These are phyloP conservation scores for Lottia scabra DNA, from an alignment of 2,888 invertebrate genomes.

Conservation along the genomic window DNA sequence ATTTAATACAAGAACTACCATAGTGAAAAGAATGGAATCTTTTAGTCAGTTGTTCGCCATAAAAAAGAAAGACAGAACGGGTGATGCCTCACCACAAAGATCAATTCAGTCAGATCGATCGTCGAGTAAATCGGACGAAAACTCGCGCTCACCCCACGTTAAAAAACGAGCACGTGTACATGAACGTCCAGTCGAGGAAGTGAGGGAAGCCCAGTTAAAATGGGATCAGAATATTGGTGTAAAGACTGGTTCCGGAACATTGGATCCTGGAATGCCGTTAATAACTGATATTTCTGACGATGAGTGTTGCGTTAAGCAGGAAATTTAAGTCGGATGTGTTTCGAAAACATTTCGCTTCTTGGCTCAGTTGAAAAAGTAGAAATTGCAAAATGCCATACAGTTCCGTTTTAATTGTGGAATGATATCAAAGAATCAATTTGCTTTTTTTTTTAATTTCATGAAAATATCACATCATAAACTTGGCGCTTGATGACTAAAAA, in stretches of 20 bases:
- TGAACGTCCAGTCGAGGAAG: slow-evolving; percentile 19
- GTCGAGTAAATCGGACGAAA: slow-evolving; percentile 10
- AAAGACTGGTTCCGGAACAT: background rate
- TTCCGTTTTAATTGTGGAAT: too few species aligned
- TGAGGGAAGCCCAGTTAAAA: slow-evolving; percentile 26
- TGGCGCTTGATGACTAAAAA: too few species aligned
- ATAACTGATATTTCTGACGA: background rate
- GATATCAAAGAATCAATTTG: too few species aligned
- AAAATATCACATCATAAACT: too few species aligned
- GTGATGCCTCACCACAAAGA: slow-evolving; percentile 2
- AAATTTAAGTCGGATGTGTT: background rate
- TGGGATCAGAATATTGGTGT: slow-evolving; percentile 25
- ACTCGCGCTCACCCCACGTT: slow-evolving; percentile 19
- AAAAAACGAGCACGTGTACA: slow-evolving; percentile 24
- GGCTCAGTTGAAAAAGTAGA: too few species aligned
- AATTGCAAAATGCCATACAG: too few species aligned
- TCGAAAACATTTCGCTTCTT: too few species aligned
- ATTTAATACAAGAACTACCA: slow-evolving; percentile 5
- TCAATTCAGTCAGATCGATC: background rate
- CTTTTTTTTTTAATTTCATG: too few species aligned
- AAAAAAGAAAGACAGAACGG: slow-evolving; percentile 12
- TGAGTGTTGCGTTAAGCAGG: background rate
- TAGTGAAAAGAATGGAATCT: slow-evolving; percentile 18
- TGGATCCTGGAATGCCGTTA: background rate
- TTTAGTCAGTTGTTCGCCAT: slow-evolving; percentile 18